Evolutionary conservation across 2,888 invertebrate species (phyloP).

Genomic region (Lepidocyrtoides sp.): DNA sequence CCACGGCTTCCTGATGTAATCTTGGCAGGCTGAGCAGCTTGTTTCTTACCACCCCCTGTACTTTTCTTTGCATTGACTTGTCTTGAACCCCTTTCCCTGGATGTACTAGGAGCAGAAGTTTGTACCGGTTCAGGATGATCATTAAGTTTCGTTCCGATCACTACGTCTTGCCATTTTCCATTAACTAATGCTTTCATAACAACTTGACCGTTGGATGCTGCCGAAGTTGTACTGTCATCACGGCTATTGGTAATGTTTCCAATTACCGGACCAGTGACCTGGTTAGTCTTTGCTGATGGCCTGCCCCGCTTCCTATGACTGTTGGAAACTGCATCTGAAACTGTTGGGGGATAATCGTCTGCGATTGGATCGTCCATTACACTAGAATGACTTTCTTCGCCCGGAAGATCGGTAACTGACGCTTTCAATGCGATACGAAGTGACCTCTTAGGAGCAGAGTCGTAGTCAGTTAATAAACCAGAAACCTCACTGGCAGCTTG

Average conservation of each 20-base stretch:
- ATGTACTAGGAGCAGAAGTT: not conserved
- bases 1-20: constrained; percentile 41
- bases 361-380: not conserved
- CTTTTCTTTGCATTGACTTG: constrained; percentile 49
- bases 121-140: constrained; percentile 3
- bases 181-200: constrained; percentile 76
- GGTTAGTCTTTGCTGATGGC: not conserved
- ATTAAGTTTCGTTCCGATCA: constrained; percentile 68
- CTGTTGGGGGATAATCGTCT: not conserved
- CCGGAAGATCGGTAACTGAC: constrained; percentile 49
- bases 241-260: not conserved
- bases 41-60: constrained; percentile 21
- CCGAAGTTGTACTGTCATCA: constrained; percentile 17
- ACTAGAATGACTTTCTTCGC: not conserved
- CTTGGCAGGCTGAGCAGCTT: not conserved
- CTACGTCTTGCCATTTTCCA: constrained; percentile 74
- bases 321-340: not conserved
- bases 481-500: not conserved
- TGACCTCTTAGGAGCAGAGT: constrained; percentile 67
- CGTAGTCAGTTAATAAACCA: constrained; percentile 11
- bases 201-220: constrained; percentile 63
- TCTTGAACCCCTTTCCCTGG: not conserved
- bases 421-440: constrained; percentile 73
- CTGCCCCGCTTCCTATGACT: constrained; percentile 6
- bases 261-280: not conserved